phyloP scores from a whole-genome alignment of 2,888 invertebrate species.

The Noctua janthina region DNA sequence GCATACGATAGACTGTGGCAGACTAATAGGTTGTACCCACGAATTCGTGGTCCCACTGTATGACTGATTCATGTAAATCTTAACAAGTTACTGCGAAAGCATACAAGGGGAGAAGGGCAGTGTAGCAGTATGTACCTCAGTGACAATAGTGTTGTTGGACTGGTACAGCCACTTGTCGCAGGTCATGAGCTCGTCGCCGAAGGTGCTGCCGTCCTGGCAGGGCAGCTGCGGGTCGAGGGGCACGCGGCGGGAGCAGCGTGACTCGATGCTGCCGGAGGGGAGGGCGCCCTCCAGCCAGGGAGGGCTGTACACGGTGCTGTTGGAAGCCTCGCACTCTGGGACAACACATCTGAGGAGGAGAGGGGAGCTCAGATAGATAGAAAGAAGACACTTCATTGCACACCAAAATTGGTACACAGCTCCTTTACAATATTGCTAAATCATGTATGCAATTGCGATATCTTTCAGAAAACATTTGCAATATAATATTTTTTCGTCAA shows the following conservation, averaged over 20 bases:
- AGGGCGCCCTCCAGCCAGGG: slow-evolving; percentile 79
- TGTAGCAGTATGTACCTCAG: slow-evolving; percentile 69
- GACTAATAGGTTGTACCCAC: not conserved
- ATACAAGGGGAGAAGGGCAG: not conserved
- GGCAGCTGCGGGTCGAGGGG: slow-evolving; percentile 69
- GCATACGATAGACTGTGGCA: not conserved
- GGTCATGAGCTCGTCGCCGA: slow-evolving; percentile 76
- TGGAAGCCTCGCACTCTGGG: slow-evolving; percentile 83
- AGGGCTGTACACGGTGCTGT: slow-evolving; percentile 79
- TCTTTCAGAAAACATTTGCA: not conserved
- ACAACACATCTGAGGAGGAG: slow-evolving; percentile 80
- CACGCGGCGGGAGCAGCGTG: slow-evolving; percentile 75
- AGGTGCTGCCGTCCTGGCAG: slow-evolving; percentile 73
- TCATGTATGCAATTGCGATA: not conserved
- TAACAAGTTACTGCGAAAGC: slow-evolving; percentile 1
- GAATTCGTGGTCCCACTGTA: not conserved
- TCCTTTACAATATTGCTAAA: too few relatives aligned
- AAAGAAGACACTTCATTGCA: not conserved
- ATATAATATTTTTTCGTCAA: not conserved
- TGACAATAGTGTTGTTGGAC: slow-evolving; percentile 74
- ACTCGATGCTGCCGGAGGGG: slow-evolving; percentile 69
- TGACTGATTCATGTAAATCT: not conserved
- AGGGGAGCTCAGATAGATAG: not conserved
- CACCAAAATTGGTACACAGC: not conserved
- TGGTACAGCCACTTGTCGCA: slow-evolving; percentile 76